Base-by-base conservation (phyloP, 92 coral and sea anemone genomes). In the Diadumene lineata region DNA sequence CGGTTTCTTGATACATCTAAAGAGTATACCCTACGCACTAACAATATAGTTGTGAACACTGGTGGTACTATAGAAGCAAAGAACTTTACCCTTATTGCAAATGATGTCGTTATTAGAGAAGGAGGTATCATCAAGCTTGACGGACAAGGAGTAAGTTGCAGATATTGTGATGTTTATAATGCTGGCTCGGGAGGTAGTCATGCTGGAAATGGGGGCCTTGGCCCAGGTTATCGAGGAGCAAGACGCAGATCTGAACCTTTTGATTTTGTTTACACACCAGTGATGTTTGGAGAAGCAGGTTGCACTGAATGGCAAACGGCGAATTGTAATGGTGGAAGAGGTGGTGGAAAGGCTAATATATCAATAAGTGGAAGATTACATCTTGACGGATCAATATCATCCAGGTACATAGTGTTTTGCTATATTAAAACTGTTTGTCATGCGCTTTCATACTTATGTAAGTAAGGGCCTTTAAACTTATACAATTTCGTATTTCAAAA, bases 191-290 rank as follows among this genome's bases (percentile, higher is more conserved):
- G 84, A 48, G 84, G 84, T 23, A 80, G 84, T 38, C 84, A 80
- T 62, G 84, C 84, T 24, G 84, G 84, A n/a, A 71, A 72, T 50
- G 90, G 90, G 17, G 86, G 86, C 19, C 69, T 70, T 15, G 86
- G 84, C 34, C 74, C 82, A 1, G 79, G 79, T 16, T 60, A 55
- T 21, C 64, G 72, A 34, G 78, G 84, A 60, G 8, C 77, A 62
- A 70, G 78, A 56, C 43, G 24, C 19, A 50, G 66, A 44, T 34
- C 60, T 23, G 56, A 70, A 51, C 90, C 90, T 9, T 86, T 75
- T 50, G 90, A 86, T 55, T 80, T 69, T 28, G 60, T 77, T 3
- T 75, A 66, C 53, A 27, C 50, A 8, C 90, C 90, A 30, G 70
- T 15, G 24, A 10, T 63, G 46, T 78, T 72, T 70, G 90, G 90